These are phyloP conservation scores for Eclectus roratus DNA, from an alignment of 2,113 vertebrate genomes.

Conservation along the genomic window DNA sequence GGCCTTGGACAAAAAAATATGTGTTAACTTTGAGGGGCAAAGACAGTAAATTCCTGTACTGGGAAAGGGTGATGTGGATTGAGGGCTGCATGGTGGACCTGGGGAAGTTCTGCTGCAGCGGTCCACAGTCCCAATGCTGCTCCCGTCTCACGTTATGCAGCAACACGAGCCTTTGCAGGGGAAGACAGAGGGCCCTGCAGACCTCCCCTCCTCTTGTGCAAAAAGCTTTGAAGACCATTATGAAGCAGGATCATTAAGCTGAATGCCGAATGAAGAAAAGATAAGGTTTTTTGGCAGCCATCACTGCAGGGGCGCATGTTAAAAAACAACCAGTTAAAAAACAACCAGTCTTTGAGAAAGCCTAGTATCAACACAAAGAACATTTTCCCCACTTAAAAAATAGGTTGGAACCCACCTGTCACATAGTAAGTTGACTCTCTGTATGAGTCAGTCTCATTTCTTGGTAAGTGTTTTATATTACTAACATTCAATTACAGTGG, in stretches of 20 bases:
- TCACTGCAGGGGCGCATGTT: not conserved
- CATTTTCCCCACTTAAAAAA: not conserved
- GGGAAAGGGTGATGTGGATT: not conserved
- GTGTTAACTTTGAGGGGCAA: not conserved
- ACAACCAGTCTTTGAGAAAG: not conserved
- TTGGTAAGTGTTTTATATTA: constrained; percentile 30
- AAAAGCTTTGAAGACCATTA: not conserved
- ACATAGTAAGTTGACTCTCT: not conserved
- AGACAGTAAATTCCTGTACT: not conserved
- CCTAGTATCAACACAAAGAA: not conserved
- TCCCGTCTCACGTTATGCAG: not conserved
- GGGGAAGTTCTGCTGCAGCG: not conserved
- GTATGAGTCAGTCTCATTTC: constrained; percentile 34
- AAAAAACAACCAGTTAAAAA: not conserved
- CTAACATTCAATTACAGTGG: constrained; percentile 18
- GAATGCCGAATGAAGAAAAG: not conserved
- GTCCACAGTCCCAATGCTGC: not conserved
- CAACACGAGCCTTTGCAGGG: accelerated
- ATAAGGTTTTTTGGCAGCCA: not conserved
- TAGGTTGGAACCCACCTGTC: not conserved
- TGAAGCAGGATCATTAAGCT: not conserved
- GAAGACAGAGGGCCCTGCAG: not conserved
- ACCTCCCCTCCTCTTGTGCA: not conserved
- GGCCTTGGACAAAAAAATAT: not conserved
- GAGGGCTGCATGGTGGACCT: not conserved